Percentiles rank a stretch among this genome's conserved stretches.
phyloP scores from a whole-genome alignment of 2,797 vertebrate species.

The Prunella strophiata region DNA sequence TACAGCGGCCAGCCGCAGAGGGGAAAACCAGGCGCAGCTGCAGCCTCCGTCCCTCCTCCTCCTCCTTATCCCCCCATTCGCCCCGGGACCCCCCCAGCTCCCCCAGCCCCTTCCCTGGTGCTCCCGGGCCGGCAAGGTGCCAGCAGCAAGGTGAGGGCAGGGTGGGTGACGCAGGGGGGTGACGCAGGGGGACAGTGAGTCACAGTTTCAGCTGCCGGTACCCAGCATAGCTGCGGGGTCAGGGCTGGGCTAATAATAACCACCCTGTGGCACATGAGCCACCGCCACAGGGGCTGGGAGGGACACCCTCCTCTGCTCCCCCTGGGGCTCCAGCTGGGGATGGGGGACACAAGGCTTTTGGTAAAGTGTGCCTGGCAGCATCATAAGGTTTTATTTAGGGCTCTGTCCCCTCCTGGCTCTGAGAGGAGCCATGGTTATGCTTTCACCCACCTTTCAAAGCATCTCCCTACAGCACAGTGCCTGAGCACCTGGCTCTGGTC shows the following conservation, averaged over 20 bases:
- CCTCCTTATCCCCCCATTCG: too few relatives aligned
- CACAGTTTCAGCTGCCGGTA: not conserved
- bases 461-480: accelerated
- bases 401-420: not conserved
- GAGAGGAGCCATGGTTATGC: accelerated
- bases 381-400: accelerated
- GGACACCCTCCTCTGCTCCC: not conserved
- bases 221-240: constrained; percentile 11
- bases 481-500: not conserved
- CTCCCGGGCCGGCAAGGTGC: not conserved
- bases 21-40: not conserved
- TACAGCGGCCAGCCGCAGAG: not conserved
- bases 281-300: not conserved
- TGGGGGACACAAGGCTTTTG: accelerated
- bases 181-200: constrained; percentile 9
- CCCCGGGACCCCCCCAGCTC: not conserved
- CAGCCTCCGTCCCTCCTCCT: not conserved
- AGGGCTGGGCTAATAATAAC: not conserved
- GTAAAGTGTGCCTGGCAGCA: not conserved
- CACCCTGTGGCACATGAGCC: not conserved
- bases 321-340: not conserved
- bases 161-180: not conserved
- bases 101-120: not conserved
- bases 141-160: not conserved
- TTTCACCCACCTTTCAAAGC: not conserved